phyloP scores from a whole-genome alignment of 2,888 invertebrate species.

The Campaea margaritaria region DNA sequence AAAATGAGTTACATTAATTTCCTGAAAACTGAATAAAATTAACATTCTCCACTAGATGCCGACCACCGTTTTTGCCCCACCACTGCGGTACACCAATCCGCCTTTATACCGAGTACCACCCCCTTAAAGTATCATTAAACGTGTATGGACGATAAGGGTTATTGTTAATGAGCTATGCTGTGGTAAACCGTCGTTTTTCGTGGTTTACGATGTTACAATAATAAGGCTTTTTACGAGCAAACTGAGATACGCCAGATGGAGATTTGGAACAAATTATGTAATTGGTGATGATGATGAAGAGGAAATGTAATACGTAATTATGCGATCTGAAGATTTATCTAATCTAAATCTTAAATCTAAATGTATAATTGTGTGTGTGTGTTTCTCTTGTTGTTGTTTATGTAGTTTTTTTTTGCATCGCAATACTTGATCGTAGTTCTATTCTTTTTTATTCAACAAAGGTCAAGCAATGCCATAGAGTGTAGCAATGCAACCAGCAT shows the following conservation, averaged over 20 bases:
- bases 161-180: slow-evolving; percentile 75
- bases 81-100: slow-evolving; percentile 28
- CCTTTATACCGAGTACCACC: slow-evolving; percentile 52
- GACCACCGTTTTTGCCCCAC: slow-evolving; percentile 18
- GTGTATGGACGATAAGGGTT: slow-evolving; percentile 72
- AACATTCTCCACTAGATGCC: background rate
- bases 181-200: slow-evolving; percentile 62
- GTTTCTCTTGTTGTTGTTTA: too few relatives aligned
- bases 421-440: too few relatives aligned
- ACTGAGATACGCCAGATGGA: background rate
- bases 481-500: too few relatives aligned
- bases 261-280: background rate
- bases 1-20: background rate
- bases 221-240: slow-evolving; percentile 17
- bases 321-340: too few relatives aligned
- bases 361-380: too few relatives aligned
- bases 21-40: slow-evolving; percentile 2
- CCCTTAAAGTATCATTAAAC: slow-evolving; percentile 79
- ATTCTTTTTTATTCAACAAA: too few relatives aligned
- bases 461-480: too few relatives aligned
- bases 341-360: too few relatives aligned
- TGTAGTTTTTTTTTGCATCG: too few relatives aligned
- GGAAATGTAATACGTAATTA: background rate
- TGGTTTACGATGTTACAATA: slow-evolving; percentile 48
- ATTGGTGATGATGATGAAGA: background rate